These are phyloP conservation scores for Stegophylla sp. DNA, from an alignment of 2,888 invertebrate genomes.

Conservation along the genomic window DNA sequence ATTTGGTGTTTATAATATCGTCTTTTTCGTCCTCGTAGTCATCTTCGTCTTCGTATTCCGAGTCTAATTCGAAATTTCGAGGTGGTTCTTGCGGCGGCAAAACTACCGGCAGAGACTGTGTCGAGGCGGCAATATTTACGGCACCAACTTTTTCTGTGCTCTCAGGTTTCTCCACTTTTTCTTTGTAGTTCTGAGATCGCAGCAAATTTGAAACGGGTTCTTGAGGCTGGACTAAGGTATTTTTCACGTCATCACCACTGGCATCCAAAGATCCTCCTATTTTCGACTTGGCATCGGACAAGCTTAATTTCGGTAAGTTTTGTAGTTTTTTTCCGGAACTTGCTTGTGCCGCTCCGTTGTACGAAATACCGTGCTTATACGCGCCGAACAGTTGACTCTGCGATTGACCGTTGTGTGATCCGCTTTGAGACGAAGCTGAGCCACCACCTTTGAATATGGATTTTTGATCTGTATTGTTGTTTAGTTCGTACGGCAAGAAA, in stretches of 20 bases:
- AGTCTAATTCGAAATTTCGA: neutral
- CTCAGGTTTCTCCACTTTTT: neutral
- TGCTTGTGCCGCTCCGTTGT: constrained; percentile 82
- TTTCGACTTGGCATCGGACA: constrained; percentile 63
- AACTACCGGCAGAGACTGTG: neutral
- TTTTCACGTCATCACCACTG: neutral
- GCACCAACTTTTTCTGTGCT: too few relatives aligned
- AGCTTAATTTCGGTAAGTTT: constrained; percentile 61
- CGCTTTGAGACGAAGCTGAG: constrained; percentile 80
- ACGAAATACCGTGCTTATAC: constrained; percentile 78
- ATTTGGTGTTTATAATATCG: constrained; percentile 17
- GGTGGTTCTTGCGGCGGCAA: neutral
- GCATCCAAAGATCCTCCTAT: neutral
- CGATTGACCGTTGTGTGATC: constrained; percentile 77
- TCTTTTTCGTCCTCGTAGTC: constrained; percentile 38
- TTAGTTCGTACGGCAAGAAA: constrained; percentile 75
- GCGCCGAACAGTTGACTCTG: constrained; percentile 84
- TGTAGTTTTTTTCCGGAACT: constrained; percentile 70
- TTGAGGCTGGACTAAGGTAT: neutral
- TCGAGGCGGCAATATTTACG: neutral
- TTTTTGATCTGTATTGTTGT: constrained; percentile 69
- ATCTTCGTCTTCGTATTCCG: constrained; percentile 32
- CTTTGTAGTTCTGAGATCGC: neutral
- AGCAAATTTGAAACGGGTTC: neutral
- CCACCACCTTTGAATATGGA: constrained; percentile 78